Evolutionary conservation across 53 echinoderm and acorn worm genomes (phyloP).

Genomic region (Paracentrotus lividus): DNA sequence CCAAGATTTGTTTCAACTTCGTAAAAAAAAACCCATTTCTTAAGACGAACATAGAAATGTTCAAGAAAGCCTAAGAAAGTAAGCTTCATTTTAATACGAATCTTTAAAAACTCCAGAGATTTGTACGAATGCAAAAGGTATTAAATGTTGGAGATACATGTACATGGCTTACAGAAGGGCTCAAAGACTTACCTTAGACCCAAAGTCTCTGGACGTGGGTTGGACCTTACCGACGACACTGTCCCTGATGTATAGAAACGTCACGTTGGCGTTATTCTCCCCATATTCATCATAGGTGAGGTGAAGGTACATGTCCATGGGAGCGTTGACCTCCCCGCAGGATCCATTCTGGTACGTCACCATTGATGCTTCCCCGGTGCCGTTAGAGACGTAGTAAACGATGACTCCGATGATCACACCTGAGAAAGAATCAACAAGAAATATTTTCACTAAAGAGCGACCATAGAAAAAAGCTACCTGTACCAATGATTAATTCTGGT

Average conservation of each 20-base stretch:
- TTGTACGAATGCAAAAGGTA: no score
- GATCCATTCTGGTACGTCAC: background rate
- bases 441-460: no score
- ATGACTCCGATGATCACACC: conserved; percentile 59
- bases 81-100: no score
- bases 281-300: conserved; percentile 21
- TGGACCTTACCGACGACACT: conserved; percentile 20
- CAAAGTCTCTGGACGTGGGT: conserved; percentile 45
- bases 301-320: conserved; percentile 58
- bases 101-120: no score
- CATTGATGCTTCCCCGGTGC: conserved; percentile 27
- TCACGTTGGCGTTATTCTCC: background rate
- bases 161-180: no score
- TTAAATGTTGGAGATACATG: no score
- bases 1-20: no score
- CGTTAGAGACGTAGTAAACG: conserved; percentile 40
- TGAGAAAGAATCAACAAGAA: background rate
- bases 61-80: no score
- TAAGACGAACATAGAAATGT: no score
- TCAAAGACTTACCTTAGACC: conserved; percentile 47
- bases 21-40: no score
- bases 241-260: conserved; percentile 63
- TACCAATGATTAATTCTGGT: no score
- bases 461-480: no score
- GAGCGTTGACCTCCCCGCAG: conserved; percentile 36